Conservation (phyloP, 2,797 vertebrate genomes). For the Poecilia gillii region DNA sequence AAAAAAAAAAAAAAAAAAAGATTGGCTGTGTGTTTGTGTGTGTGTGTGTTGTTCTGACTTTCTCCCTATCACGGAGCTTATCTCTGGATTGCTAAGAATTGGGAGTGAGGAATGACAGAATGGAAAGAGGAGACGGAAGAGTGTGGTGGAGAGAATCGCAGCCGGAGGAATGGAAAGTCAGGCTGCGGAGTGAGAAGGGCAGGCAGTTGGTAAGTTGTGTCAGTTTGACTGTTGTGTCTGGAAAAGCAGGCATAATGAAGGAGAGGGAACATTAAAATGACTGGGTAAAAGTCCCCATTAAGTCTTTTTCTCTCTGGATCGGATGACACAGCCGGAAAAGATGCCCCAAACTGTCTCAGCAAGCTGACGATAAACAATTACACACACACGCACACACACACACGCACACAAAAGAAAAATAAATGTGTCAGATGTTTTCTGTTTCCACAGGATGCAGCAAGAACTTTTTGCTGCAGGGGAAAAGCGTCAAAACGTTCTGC, state of each 20-base stretch:
- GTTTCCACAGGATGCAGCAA: constrained; percentile 5
- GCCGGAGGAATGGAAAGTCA: constrained; percentile 74
- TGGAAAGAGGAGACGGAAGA: constrained; percentile 68
- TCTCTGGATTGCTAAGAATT: constrained; percentile 64
- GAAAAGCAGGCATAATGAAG: constrained; percentile 47
- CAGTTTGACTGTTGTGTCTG: constrained; percentile 53
- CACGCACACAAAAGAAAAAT: background rate
- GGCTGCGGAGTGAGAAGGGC: constrained; percentile 80
- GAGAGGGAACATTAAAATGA: constrained; percentile 38
- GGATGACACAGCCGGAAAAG: constrained; percentile 16
- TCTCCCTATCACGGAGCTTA: constrained; percentile 61
- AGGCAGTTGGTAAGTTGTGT: constrained; percentile 72
- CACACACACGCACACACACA: background rate
- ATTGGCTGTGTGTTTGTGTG: constrained; percentile 11
- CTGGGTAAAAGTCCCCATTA: constrained; percentile 39
- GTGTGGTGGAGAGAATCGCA: constrained; percentile 36
- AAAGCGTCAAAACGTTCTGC: constrained; percentile 30
- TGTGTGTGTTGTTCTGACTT: constrained; percentile 39
- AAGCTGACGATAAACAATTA: constrained; percentile 49
- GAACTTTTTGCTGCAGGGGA: constrained; percentile 11
- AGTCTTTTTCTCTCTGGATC: constrained; percentile 19
- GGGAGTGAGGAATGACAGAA: constrained; percentile 58
- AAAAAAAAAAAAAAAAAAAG: constrained; percentile 12
- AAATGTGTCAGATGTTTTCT: constrained; percentile 13
- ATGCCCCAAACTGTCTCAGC: constrained; percentile 23